Conservation (phyloP, 2,797 vertebrate genomes). For the Cryptoprocta ferox region DNA sequence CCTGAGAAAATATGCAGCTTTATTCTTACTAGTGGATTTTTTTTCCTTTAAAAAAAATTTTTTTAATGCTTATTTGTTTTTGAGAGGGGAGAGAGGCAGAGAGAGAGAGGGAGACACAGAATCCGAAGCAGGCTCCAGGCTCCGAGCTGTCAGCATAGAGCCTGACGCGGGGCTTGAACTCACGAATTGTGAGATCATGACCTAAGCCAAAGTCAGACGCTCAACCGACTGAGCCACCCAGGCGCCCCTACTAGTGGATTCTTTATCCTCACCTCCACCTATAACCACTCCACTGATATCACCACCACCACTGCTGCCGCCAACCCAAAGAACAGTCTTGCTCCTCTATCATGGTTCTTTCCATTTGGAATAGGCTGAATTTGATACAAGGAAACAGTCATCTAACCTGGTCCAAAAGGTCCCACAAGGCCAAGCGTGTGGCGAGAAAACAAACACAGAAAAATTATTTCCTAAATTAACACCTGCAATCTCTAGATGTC, state of each 20-base stretch:
- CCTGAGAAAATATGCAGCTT: not conserved
- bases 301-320: fast-evolving
- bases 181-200: too few relatives aligned
- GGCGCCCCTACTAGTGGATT: too few relatives aligned
- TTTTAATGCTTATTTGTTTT: too few relatives aligned
- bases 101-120: too few relatives aligned
- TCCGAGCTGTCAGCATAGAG: too few relatives aligned
- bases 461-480: constrained; percentile 31
- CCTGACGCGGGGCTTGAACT: too few relatives aligned
- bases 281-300: not conserved
- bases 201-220: too few relatives aligned
- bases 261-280: not conserved
- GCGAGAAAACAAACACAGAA: constrained; percentile 10
- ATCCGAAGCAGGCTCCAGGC: too few relatives aligned
- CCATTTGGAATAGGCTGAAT: not conserved
- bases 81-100: too few relatives aligned
- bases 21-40: not conserved
- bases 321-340: not conserved
- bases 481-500: not conserved
- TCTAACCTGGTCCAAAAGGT: not conserved
- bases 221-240: too few relatives aligned
- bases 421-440: not conserved
- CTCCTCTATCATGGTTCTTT: not conserved
- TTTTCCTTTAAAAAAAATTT: too few relatives aligned
- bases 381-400: not conserved